Base-by-base conservation (phyloP, 2,888 invertebrate species). In the Spisula subtruncata region DNA sequence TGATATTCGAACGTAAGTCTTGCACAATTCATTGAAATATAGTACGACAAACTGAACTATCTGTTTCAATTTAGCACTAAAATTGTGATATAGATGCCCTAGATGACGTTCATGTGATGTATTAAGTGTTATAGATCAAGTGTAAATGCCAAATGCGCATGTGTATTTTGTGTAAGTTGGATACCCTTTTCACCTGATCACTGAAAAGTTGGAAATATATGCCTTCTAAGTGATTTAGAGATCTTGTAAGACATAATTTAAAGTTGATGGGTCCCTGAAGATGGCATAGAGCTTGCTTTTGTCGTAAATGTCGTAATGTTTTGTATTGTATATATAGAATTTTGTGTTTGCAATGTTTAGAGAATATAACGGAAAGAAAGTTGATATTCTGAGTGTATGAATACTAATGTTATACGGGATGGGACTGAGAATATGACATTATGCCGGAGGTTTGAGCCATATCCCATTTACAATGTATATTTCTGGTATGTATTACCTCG, bases 171-270 rank as follows among this genome's bases (percentile, higher is more conserved):
- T 35, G 35, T 75, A 25, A 35, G 12, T 35, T 6, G 29, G 12
- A 32, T 35, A 32, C 75, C 75, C 75, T 75, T 18, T 18, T 75
- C 35, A 20, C 25, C 32, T 32, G 16, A 1, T 29, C 75, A 18
- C n/a, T 32, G 16, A 5, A 75, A 32, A 75, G 32, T 32, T 35
- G 75, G 35, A 75, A 75, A 75, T 75, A 12, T 75, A 0, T 32
- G 29, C 8, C 20, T 32, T 32, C 5, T n/a, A 66, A 66, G 25
- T 66, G 60, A 66, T 66, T 66, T 66, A 66, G 1, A 25, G 60
- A n/a, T 66, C 60, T n/a, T 66, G 60, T n/a, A 66, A 66, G 60
- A 66, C 60, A 66, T n/a, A 66, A 66, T 66, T 66, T 66, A n/a
- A 66, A 12, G 25, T 66, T 25, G 25, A 25, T n/a, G 5, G 25